Evolutionary conservation across 2,113 vertebrate species (phyloP).

Genomic region (Cynocephalus volans): DNA sequence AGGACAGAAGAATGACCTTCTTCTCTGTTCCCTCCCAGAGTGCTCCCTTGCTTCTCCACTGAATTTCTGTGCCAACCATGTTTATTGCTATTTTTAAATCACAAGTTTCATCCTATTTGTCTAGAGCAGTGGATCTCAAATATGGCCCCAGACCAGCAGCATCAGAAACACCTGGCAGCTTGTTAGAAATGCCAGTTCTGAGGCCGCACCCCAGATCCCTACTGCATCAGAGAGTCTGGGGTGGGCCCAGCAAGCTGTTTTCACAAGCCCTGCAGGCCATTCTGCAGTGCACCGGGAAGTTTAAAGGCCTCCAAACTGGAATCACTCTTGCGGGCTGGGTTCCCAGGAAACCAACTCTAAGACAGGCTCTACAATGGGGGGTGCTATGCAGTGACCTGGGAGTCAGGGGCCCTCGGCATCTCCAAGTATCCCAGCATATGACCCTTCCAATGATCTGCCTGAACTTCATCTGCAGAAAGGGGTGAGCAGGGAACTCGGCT

Average conservation of each 20-base stretch:
- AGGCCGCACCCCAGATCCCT: not conserved
- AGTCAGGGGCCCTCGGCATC: too few relatives aligned
- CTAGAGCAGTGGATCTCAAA: not conserved
- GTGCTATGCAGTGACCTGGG: not conserved
- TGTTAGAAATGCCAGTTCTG: not conserved
- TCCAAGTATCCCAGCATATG: not conserved
- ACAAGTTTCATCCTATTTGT: not conserved
- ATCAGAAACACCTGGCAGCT: not conserved
- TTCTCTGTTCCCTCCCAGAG: not conserved
- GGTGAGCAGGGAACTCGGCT: not conserved
- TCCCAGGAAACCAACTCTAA: not conserved
- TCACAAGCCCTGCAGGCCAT: not conserved
- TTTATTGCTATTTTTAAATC: not conserved
- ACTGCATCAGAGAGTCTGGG: not conserved
- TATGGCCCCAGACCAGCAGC: not conserved
- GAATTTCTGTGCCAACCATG: not conserved
- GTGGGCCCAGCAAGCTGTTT: too few relatives aligned
- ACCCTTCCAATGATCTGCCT: not conserved
- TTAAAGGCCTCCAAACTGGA: not conserved
- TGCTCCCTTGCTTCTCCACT: not conserved
- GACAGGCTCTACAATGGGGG: not conserved
- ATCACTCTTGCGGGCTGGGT: too few relatives aligned
- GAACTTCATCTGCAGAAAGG: not conserved
- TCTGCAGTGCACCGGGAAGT: not conserved
- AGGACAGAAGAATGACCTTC: not conserved